phyloP scores from a whole-genome alignment of 2,797 vertebrate genomes.

The Catamblyrhynchus diadema region DNA sequence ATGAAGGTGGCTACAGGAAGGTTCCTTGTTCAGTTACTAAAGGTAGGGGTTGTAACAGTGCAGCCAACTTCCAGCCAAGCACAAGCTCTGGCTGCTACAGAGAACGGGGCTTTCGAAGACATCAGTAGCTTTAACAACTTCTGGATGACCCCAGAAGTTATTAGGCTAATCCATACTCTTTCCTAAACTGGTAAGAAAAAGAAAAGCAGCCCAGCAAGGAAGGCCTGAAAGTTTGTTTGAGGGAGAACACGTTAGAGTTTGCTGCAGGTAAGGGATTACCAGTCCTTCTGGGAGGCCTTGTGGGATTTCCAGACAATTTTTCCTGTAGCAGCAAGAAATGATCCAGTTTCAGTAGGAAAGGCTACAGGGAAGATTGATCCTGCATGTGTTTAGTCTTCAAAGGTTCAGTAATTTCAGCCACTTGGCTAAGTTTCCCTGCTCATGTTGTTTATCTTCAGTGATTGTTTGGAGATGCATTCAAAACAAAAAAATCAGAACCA shows the following conservation, averaged over 20 bases:
- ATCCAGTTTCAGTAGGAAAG: conserved; percentile 15
- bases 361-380: neutral
- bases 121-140: neutral
- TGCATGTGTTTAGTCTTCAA: conserved; percentile 39
- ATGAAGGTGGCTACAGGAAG: accelerated
- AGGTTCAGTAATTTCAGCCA: conserved; percentile 13
- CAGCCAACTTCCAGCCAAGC: neutral
- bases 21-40: neutral
- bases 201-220: neutral
- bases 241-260: neutral
- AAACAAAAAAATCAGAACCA: conserved; percentile 27
- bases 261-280: conserved; percentile 26
- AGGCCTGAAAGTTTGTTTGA: neutral
- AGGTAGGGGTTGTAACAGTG: neutral
- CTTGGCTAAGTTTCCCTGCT: conserved; percentile 12
- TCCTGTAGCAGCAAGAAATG: neutral
- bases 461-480: conserved; percentile 51
- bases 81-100: neutral
- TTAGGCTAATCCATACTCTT: neutral
- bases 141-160: neutral
- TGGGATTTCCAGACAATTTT: neutral
- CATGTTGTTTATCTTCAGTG: conserved; percentile 31
- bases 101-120: neutral
- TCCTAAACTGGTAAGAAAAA: neutral
- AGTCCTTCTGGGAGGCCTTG: neutral